Evolutionary conservation across 30 jellyfish, hydroid and myxozoan genomes (phyloP).

Genomic region (Turritopsis rubra): DNA sequence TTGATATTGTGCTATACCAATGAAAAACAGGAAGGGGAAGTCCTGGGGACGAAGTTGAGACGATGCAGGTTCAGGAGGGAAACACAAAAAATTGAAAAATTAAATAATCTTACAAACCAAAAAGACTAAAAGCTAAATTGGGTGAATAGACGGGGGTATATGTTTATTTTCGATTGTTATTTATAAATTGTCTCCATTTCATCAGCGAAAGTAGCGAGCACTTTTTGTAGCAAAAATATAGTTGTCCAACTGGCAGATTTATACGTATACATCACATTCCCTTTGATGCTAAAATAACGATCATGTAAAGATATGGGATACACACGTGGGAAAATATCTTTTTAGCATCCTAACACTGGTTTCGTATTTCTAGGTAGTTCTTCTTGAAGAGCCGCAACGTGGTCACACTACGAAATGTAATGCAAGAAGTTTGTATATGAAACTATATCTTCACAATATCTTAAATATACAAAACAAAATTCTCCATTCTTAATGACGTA

Average conservation of each 20-base stretch:
- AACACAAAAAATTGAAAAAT: neutral
- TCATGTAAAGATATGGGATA: neutral
- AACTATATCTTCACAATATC: neutral
- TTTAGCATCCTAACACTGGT: neutral
- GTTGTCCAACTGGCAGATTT: too few species aligned
- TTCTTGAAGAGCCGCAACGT: neutral
- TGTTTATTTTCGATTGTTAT: too few species aligned
- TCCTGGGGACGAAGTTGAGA: neutral
- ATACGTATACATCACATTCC: neutral
- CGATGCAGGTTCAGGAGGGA: neutral
- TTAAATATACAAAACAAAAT: neutral
- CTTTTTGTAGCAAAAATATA: too few species aligned
- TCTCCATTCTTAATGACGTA: neutral
- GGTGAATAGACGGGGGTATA: too few species aligned
- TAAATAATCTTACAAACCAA: too few species aligned
- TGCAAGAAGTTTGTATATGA: neutral
- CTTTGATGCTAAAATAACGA: neutral
- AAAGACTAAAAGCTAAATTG: too few species aligned
- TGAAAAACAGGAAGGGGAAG: neutral
- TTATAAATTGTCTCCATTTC: too few species aligned
- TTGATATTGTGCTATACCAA: neutral
- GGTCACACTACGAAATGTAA: neutral
- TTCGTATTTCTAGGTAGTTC: neutral
- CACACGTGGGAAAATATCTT: neutral
- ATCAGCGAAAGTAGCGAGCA: too few species aligned